These are phyloP conservation scores for Ectemnius cavifrons DNA, from an alignment of 2,888 invertebrate genomes.

Conservation along the genomic window DNA sequence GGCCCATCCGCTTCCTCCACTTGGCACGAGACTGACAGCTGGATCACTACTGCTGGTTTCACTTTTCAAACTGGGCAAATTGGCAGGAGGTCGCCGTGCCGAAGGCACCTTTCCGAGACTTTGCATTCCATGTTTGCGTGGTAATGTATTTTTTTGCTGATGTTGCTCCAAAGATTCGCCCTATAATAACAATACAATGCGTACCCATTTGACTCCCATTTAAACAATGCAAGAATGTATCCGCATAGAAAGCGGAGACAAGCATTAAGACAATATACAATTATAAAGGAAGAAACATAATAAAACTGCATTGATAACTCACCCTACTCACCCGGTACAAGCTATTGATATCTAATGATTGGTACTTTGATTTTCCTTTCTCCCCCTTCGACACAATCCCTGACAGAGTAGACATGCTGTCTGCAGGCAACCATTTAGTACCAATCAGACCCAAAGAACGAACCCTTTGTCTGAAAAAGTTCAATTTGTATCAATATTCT, in stretches of 20 bases:
- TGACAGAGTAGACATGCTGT: constrained; percentile 98
- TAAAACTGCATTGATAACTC: constrained; percentile 76
- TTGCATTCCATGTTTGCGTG: constrained; percentile 99
- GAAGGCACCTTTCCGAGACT: constrained; percentile 99
- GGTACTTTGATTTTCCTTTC: constrained; percentile 96
- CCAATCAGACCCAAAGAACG: constrained; percentile 88
- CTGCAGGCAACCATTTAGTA: constrained; percentile 95
- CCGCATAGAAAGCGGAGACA: not conserved
- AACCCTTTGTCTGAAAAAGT: constrained; percentile 82
- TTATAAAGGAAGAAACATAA: constrained; percentile 14
- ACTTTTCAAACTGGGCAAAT: constrained; percentile 99
- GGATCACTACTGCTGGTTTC: constrained; percentile 91
- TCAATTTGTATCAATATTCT: no score
- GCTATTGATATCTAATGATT: constrained; percentile 98
- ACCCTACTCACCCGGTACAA: constrained; percentile 93
- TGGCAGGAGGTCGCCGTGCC: constrained; percentile 98
- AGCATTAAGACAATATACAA: not conserved
- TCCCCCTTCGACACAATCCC: constrained; percentile 91
- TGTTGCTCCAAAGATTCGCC: constrained; percentile 93
- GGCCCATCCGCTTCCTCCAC: constrained; percentile 90
- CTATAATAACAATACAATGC: constrained; percentile 77
- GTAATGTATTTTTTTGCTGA: constrained; percentile 92
- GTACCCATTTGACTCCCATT: constrained; percentile 21
- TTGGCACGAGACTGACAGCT: constrained; percentile 87
- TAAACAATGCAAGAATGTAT: not conserved